Evolutionary conservation across 23 tunicate species (phyloP).

Genomic region (Halocynthia roretzi): DNA sequence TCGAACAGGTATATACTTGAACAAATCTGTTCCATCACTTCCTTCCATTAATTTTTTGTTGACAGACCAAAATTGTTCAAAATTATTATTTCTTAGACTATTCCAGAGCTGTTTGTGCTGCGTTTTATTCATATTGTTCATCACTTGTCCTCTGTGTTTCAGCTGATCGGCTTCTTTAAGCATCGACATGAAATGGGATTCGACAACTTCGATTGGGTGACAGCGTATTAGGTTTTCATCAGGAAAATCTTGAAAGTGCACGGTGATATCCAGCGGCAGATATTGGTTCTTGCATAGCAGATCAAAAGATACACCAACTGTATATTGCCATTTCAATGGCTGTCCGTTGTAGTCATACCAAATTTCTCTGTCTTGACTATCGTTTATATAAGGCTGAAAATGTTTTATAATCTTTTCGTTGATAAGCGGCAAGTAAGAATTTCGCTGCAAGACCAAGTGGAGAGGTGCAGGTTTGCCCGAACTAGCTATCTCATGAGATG

Average conservation of each 20-base stretch:
- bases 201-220: conserved; percentile 40
- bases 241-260: conserved; percentile 83
- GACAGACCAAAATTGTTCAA: conserved; percentile 75
- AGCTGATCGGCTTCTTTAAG: conserved; percentile 88
- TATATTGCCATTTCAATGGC: conserved; percentile 82
- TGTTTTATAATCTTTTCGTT: conserved; percentile 33
- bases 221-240: conserved; percentile 32
- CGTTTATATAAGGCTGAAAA: conserved; percentile 32
- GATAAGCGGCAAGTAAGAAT: conserved; percentile 52
- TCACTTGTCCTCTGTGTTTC: conserved; percentile 78
- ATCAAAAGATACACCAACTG: conserved; percentile 76
- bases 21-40: conserved; percentile 21
- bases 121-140: conserved; percentile 37
- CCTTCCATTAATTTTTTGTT: conserved; percentile 77
- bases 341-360: conserved; percentile 79
- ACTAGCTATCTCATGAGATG: conserved; percentile 50
- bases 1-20: conserved; percentile 66
- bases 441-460: conserved; percentile 56
- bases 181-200: conserved; percentile 53
- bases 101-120: conserved; percentile 90
- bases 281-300: conserved; percentile 29
- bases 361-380: conserved; percentile 22
- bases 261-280: conserved; percentile 61
- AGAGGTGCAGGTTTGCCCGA: conserved; percentile 35
- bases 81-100: conserved; percentile 64